A percentile compares a stretch with the other conserved stretches of the same genome.
Evolutionary conservation across 2,113 vertebrate genomes (phyloP).

Genomic region (Bungarus multicinctus): DNA sequence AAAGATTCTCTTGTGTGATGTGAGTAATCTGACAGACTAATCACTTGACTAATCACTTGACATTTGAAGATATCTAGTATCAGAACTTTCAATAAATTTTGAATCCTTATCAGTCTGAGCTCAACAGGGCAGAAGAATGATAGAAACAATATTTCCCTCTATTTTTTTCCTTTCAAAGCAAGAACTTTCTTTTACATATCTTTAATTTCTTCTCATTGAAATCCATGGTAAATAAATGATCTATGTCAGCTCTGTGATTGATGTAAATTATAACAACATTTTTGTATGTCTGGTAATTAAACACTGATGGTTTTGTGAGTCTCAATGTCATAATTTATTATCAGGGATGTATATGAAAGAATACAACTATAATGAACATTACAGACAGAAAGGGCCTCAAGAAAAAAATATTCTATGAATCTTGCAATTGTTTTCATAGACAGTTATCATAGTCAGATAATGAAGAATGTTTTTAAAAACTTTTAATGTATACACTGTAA

Average conservation of each 20-base stretch:
- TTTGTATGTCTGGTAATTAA: background rate
- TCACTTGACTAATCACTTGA: background rate
- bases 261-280: background rate
- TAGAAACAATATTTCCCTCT: background rate
- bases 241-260: background rate
- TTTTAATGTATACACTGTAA: background rate
- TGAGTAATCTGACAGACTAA: background rate
- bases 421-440: background rate
- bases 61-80: background rate
- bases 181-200: background rate
- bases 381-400: background rate
- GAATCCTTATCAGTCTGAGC: background rate
- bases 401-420: background rate
- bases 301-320: background rate
- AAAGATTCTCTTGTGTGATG: background rate
- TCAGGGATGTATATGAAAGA: background rate
- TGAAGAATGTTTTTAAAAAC: background rate
- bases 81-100: background rate
- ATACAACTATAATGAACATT: background rate
- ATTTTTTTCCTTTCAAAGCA: background rate
- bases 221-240: background rate
- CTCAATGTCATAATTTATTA: background rate
- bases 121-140: background rate
- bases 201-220: background rate
- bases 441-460: background rate